Evolutionary conservation across 1,140 invertebrate genomes (phyloP), one percentile per base, ranked within the genome.

Genomic region (Neodiprion lecontei): DNA sequence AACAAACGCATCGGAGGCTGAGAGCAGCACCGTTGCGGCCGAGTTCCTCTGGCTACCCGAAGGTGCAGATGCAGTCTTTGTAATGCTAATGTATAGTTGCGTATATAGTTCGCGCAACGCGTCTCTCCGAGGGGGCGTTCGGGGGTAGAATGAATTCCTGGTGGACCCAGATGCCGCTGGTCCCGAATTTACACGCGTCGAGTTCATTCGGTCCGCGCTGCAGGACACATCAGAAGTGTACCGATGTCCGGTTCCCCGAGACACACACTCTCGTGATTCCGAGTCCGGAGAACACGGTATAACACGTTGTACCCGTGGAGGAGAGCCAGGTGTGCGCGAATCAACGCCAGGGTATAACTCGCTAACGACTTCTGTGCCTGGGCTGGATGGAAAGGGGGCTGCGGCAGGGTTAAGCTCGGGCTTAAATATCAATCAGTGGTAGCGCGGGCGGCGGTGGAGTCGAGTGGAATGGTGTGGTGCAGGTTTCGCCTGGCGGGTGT

Each of bases 381-480:
- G 53, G 53, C 9, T 5, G n/a, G 9, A 61, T 61, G n/a, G n/a
- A 61, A 61, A 61, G n/a, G 53, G 53, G 53, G 11, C 11, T 12
- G 53, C 28, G 11, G 11, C 53, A 61, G 80, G 84, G 80, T 84
- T 84, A 82, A 86, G 81, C 81, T 83, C 80, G 53, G 79, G 81
- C 80, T 86, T 86, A 87, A 87, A 87, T 85, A 87, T 87, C 85
- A 87, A 87, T 87, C 85, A 87, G 85, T 80, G 79, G 77, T 69
- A 74, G 73, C 75, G 49, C n/a, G 53, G 71, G 65, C 11, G 70
- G 48, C 69, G 72, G 50, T 53, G 53, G 53, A 12, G 11, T 65
- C 78, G 79, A 73, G 75, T 69, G 67, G 14, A 65, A 61, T 73
- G 23, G 47, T 21, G 53, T 7, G 48, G 73, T 69, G 74, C 71